Conservation (phyloP, 2,888 invertebrate genomes). For the Coenonympha arcania region DNA sequence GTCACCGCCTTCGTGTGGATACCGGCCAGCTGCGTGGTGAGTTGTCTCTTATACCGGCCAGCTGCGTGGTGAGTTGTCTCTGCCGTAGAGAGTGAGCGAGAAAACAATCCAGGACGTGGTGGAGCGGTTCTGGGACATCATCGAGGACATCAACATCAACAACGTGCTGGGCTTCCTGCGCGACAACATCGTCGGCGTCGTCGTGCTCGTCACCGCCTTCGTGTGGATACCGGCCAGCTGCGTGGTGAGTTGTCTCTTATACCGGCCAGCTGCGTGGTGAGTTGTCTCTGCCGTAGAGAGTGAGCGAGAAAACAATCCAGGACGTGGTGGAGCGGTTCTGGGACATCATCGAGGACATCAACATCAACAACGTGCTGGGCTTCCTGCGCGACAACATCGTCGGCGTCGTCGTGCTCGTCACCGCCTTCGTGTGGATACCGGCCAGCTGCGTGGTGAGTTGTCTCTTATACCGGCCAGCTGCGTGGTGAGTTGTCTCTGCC, state of each 20-base stretch:
- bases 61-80: too few species aligned
- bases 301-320: constrained; percentile 94
- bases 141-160: constrained; percentile 96
- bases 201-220: constrained; percentile 90
- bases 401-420: constrained; percentile 91
- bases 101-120: constrained; percentile 96
- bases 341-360: constrained; percentile 97
- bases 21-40: constrained; percentile 87
- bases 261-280: too few species aligned
- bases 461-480: too few species aligned
- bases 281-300: too few species aligned
- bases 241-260: constrained; percentile 72
- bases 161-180: constrained; percentile 90
- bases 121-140: constrained; percentile 97
- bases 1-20: constrained; percentile 96
- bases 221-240: constrained; percentile 97
- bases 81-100: constrained; percentile 93
- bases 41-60: too few species aligned
- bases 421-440: constrained; percentile 96
- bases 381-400: constrained; percentile 95
- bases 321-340: constrained; percentile 97
- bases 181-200: constrained; percentile 95
- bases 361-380: constrained; percentile 91
- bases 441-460: constrained; percentile 84
- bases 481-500: too few species aligned